Conservation (phyloP, 2,888 invertebrate genomes). For the Plebejus melissa region DNA sequence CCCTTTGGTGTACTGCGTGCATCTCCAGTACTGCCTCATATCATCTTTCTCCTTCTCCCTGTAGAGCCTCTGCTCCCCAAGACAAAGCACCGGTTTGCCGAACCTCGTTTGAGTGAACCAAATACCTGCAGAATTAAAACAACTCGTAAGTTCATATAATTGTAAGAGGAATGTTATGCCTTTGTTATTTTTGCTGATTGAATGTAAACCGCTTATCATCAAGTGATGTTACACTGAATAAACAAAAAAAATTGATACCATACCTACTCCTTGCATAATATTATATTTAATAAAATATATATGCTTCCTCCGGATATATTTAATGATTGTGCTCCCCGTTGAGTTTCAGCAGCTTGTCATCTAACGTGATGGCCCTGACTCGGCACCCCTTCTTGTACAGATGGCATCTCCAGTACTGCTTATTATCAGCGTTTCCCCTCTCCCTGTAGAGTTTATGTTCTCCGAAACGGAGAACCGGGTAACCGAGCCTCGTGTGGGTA, state of each 20-base stretch:
- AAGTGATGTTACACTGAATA: not conserved
- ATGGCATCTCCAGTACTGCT: not conserved
- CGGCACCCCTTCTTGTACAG: not conserved
- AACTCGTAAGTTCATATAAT: too few relatives aligned
- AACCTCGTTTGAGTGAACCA: conserved; percentile 17
- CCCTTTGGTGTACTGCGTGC: conserved; percentile 43
- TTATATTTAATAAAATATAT: not conserved
- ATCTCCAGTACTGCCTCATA: conserved; percentile 39
- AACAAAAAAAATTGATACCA: not conserved
- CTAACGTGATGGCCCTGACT: not conserved
- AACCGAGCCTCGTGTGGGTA: not conserved
- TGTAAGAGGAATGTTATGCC: not conserved
- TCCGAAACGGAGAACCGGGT: not conserved
- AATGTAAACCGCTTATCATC: not conserved
- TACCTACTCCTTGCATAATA: not conserved
- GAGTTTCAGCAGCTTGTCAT: not conserved
- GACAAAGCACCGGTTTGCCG: conserved; percentile 18
- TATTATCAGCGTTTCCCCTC: not conserved
- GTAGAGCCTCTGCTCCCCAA: conserved; percentile 9
- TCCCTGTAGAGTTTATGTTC: not conserved
- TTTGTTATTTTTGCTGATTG: not conserved
- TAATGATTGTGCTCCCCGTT: not conserved
- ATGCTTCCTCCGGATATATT: not conserved
- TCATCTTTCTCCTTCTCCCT: conserved; percentile 11
- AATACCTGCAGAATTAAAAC: conserved; percentile 6